Percentiles rank a stretch among this genome's conserved stretches.
Conservation (phyloP, 2,888 invertebrate genomes). For the Melinaea marsaeus region DNA sequence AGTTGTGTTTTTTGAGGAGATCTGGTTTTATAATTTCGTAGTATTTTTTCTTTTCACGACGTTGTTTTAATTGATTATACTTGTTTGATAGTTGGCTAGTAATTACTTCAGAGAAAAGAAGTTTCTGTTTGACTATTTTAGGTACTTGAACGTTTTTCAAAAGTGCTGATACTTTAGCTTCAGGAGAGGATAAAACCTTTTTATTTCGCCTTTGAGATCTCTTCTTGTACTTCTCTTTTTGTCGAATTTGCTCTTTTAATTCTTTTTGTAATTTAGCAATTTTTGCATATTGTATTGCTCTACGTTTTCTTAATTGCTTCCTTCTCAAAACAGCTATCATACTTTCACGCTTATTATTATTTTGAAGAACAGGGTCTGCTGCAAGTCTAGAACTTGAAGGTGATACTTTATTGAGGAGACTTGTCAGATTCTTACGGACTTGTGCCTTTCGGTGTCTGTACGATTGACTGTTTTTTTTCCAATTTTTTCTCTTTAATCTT, state of each 20-base stretch:
- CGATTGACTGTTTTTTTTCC: constrained; percentile 4
- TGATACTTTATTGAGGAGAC: not conserved
- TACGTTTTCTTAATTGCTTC: constrained; percentile 2
- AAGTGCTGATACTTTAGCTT: not conserved
- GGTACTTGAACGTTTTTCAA: no score
- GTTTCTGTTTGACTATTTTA: constrained; percentile 4
- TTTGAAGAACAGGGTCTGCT: not conserved
- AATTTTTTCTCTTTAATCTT: constrained; percentile 9
- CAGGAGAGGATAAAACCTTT: not conserved
- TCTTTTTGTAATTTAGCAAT: constrained; percentile 9
- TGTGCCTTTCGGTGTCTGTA: not conserved
- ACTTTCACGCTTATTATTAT: not conserved
- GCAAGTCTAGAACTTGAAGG: not conserved
- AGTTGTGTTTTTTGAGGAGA: no score
- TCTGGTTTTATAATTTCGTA: no score
- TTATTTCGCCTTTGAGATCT: not conserved
- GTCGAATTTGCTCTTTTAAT: not conserved
- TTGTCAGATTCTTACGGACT: not conserved
- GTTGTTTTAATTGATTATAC: constrained; percentile 8
- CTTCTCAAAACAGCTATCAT: constrained; percentile 2
- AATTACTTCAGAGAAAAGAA: not conserved
- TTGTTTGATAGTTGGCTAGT: not conserved
- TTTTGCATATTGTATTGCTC: constrained; percentile 9
- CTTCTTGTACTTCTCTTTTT: constrained; percentile 10
- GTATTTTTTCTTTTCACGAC: no score